A percentile compares a stretch with the other conserved stretches of the same genome.
Evolutionary conservation across 2,888 invertebrate genomes (phyloP).

Genomic region (Andrena praecox): DNA sequence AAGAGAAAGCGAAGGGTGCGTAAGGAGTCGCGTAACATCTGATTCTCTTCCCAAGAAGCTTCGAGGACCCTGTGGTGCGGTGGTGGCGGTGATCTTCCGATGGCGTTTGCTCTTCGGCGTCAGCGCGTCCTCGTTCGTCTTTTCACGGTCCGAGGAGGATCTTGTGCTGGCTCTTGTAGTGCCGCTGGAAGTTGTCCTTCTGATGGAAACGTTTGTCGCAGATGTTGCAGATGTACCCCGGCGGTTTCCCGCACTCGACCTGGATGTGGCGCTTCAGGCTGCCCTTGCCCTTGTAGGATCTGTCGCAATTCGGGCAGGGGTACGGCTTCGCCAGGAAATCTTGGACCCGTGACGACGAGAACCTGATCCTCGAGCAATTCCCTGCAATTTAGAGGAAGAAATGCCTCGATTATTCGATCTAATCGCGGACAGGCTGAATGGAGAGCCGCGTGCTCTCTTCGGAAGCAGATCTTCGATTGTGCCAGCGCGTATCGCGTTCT

Average conservation of each 20-base stretch:
- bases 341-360: slow-evolving; percentile 30
- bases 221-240: slow-evolving; percentile 90
- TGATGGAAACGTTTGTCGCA: slow-evolving; percentile 90
- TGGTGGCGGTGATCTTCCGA: neutral
- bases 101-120: slow-evolving; percentile 9
- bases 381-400: slow-evolving; percentile 74
- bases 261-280: slow-evolving; percentile 91
- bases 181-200: slow-evolving; percentile 85
- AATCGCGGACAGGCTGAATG: neutral
- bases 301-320: slow-evolving; percentile 78
- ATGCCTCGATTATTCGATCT: slow-evolving; percentile 60
- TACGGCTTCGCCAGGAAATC: slow-evolving; percentile 69
- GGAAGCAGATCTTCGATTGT: slow-evolving; percentile 46
- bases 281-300: slow-evolving; percentile 87
- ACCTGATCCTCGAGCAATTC: slow-evolving; percentile 40
- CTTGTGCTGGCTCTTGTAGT: slow-evolving; percentile 48
- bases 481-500: neutral
- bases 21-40: neutral
- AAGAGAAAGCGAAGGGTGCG: slow-evolving; percentile 17
- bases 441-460: slow-evolving; percentile 30
- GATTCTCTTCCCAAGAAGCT: slow-evolving; percentile 1
- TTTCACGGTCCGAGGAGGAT: slow-evolving; percentile 40
- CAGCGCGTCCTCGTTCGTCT: neutral
- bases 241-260: slow-evolving; percentile 91
- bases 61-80: too few relatives aligned